phyloP scores from a whole-genome alignment of 2,113 vertebrate species.

The Eubucco bourcierii region DNA sequence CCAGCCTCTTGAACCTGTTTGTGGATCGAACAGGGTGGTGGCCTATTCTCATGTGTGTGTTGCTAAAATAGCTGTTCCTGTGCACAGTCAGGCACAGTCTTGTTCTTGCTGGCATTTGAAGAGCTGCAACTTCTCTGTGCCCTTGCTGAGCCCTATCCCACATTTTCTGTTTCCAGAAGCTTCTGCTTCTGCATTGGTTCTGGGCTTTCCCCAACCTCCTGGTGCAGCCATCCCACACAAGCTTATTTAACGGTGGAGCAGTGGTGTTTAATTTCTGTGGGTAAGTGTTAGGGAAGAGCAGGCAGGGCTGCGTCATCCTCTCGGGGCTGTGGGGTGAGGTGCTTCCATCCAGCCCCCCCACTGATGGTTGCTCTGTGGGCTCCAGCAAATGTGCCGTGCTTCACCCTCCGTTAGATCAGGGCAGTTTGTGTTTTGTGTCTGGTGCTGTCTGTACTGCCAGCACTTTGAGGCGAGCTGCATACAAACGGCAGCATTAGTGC shows the following conservation, averaged over 20 bases:
- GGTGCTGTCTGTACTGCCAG: background rate
- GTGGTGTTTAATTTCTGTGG: background rate
- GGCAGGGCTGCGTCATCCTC: background rate
- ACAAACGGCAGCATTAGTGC: constrained; percentile 9
- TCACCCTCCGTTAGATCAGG: background rate
- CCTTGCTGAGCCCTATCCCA: background rate
- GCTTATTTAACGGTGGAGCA: background rate
- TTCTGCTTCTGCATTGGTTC: background rate
- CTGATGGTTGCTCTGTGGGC: background rate
- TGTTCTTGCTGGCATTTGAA: background rate
- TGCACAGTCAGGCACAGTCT: background rate
- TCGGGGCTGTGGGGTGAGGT: background rate
- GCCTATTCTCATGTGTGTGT: fast-evolving
- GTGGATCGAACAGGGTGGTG: background rate
- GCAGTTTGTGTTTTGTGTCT: background rate
- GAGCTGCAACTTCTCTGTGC: fast-evolving
- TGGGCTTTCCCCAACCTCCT: background rate
- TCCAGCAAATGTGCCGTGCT: background rate
- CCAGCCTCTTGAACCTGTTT: background rate
- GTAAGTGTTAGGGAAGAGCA: background rate
- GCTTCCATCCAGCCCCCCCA: background rate
- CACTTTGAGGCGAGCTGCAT: background rate
- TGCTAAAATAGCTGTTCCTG: background rate
- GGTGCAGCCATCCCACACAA: background rate
- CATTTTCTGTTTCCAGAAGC: background rate